Percentiles rank a stretch among this genome's conserved stretches.
Evolutionary conservation across 2,888 invertebrate genomes (phyloP).

Genomic region (Calameuta filiformis): DNA sequence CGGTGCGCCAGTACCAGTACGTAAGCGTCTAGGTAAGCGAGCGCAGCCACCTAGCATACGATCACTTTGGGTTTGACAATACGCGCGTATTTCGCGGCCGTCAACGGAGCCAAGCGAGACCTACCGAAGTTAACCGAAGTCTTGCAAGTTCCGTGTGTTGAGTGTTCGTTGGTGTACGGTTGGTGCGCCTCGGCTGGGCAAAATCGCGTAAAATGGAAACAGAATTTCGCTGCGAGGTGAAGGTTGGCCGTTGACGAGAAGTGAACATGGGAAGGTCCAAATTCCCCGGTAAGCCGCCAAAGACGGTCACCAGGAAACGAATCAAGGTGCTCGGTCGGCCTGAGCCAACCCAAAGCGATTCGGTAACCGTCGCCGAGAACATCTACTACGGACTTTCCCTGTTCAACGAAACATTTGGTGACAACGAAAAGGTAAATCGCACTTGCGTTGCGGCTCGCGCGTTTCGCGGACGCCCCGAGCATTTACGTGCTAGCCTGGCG

Average conservation of each 20-base stretch:
- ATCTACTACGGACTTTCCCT: constrained; percentile 65
- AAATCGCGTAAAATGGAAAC: constrained; percentile 57
- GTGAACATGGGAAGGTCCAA: constrained; percentile 83
- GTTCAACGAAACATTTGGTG: constrained; percentile 62
- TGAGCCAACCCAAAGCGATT: constrained; percentile 67
- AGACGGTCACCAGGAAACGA: constrained; percentile 87
- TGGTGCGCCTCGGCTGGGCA: constrained; percentile 47
- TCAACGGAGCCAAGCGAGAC: constrained; percentile 28
- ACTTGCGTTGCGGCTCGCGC: constrained; percentile 2
- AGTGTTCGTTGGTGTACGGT: constrained; percentile 48
- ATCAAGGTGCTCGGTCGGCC: constrained; percentile 81
- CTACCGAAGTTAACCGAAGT: constrained; percentile 5
- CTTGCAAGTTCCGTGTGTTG: constrained; percentile 35
- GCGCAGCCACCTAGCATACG: constrained; percentile 1
- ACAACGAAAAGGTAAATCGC: constrained; percentile 61
- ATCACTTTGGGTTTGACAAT: constrained; percentile 14
- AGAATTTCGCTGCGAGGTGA: constrained; percentile 51
- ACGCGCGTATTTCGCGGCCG: constrained; percentile 56
- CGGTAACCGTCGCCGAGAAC: constrained; percentile 67
- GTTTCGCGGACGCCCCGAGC: constrained; percentile 16
- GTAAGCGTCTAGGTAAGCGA: neutral
- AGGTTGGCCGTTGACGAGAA: constrained; percentile 70
- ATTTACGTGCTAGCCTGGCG: constrained; percentile 24
- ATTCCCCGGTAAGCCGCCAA: constrained; percentile 90
- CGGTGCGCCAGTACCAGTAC: neutral